Base-by-base conservation (phyloP, 1,140 invertebrate genomes). In the Heliconius hermathena region DNA sequence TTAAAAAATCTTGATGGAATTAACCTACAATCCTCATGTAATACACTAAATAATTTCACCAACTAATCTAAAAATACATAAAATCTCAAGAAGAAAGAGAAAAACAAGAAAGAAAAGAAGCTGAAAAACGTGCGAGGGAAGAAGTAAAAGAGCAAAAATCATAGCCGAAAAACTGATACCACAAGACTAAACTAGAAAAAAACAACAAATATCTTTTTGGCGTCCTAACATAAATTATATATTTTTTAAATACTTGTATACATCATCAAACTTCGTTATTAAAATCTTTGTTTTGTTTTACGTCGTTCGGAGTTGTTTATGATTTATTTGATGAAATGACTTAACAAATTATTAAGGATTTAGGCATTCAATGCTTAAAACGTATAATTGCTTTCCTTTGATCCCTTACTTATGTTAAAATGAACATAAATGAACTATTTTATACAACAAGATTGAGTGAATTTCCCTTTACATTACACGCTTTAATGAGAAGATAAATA, bases 71-170 rank as follows among this genome's bases (percentile, higher is more conserved):
- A 71, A 38, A 16, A 72, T 20, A 20, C 5, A 33, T 33, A 36
- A 94, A 93, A 81, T 92, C 91, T 18, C 83, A 89, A 82, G 91
- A 91, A 79, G 91, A 93, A 78, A 90, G 81, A 66, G 87, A 82
- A 54, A 91, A 92, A 83, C 84, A 90, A 26, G 91, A 91, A 74
- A 89, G 79, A 73, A 90, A 89, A 75, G 92, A 92, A 57, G 90
- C 89, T 57, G 92, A 92, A 22, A 84, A 77, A 22, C 79, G 73
- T 29, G 88, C 88, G n/a, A 90, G 73, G 73, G 92, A 93, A 75
- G 92, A 93, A 78, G 92, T 13, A 93, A 83, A 78, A 84, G 90
- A 66, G 86, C 85, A 76, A 92, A 85, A 80, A 90, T 94, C 88
- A 93, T 93, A 72, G 90, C 88, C 3, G 88, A 92, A 66, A 91